These are phyloP conservation scores for Scolopax rusticola DNA, from an alignment of 2,797 vertebrate genomes.

Conservation along the genomic window DNA sequence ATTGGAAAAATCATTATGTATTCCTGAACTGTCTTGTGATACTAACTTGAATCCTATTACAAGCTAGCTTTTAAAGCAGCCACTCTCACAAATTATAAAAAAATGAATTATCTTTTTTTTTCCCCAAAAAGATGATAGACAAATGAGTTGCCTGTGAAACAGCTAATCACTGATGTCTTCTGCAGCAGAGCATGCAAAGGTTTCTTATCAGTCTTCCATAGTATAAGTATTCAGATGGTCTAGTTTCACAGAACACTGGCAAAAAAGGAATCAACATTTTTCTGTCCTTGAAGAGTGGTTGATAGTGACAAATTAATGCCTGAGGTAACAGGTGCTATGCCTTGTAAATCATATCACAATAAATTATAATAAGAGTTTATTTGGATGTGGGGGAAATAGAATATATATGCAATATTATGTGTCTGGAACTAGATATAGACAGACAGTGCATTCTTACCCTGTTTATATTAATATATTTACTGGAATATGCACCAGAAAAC, in stretches of 20 bases:
- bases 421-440: not conserved
- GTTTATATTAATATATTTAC: not conserved
- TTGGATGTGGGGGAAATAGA: not conserved
- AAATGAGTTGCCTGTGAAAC: not conserved
- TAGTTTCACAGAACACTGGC: not conserved
- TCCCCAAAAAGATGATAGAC: not conserved
- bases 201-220: not conserved
- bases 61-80: not conserved
- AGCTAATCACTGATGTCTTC: not conserved
- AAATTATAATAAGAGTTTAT: conserved; percentile 9
- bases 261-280: conserved; percentile 2
- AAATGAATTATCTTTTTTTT: fast-evolving
- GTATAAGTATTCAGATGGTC: not conserved
- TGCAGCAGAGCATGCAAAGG: not conserved
- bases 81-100: not conserved
- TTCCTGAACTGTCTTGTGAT: not conserved
- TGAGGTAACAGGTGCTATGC: not conserved
- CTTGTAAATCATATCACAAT: not conserved
- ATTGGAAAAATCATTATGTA: not conserved
- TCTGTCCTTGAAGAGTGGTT: conserved; percentile 10
- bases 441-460: not conserved
- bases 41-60: not conserved
- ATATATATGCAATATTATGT: not conserved
- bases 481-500: not conserved
- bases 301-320: conserved; percentile 27